These are phyloP conservation scores for Hirudo medicinalis DNA, from an alignment of 1,140 invertebrate species.

Conservation along the genomic window DNA sequence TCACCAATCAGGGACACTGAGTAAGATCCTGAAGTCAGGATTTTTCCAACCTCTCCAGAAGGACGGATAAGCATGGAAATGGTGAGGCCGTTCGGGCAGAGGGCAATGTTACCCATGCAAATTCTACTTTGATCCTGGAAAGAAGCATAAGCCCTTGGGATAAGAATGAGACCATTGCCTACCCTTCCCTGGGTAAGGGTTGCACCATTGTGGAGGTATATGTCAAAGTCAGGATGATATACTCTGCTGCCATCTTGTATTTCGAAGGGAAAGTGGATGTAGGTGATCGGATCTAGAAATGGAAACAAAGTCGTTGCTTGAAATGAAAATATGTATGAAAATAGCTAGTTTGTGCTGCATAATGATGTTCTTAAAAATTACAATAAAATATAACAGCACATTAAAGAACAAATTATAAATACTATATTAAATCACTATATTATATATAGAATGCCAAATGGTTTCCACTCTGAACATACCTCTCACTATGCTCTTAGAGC, in stretches of 20 bases:
- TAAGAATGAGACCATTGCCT: conserved; percentile 20
- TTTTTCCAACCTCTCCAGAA: conserved; percentile 27
- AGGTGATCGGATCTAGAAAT: conserved; percentile 18
- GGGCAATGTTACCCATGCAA: conserved; percentile 36
- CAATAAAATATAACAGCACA: no score
- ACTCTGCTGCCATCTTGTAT: conserved; percentile 4
- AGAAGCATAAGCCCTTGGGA: conserved; percentile 33
- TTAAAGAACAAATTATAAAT: no score
- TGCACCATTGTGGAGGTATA: conserved; percentile 15
- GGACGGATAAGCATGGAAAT: conserved; percentile 33
- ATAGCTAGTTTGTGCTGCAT: no score
- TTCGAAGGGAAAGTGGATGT: conserved; percentile 21
- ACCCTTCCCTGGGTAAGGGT: conserved; percentile 9
- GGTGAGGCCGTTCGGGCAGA: conserved; percentile 35
- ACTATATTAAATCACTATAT: no score
- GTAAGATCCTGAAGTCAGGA: conserved; percentile 33
- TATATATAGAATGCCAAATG: background rate
- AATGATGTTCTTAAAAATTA: no score
- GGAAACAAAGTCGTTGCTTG: background rate
- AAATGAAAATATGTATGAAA: no score
- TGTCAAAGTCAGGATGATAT: conserved; percentile 18
- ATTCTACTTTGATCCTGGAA: conserved; percentile 30
- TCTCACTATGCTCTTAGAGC: conserved; percentile 35
- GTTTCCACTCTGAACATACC: conserved; percentile 25
- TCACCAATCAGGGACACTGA: conserved; percentile 26